Base-by-base conservation (phyloP, 2,797 vertebrate species). In the Cheirogaleus major region DNA sequence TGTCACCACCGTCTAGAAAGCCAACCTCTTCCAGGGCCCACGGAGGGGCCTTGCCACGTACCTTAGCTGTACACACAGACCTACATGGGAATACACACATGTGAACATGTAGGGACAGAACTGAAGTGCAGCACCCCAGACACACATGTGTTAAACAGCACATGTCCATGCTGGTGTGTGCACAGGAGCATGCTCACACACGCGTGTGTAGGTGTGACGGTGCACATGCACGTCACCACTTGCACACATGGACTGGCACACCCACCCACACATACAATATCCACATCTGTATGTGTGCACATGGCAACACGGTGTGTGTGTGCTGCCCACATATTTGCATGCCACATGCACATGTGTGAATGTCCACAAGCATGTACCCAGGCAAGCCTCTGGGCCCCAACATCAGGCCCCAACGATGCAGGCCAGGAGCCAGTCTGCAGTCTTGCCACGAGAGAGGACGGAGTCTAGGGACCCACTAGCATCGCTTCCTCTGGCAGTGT, bases 91-190 rank as follows among this genome's bases (percentile, higher is more conserved):
- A 50, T 55, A 75, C 30, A 86, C 57, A 15, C 22, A 3, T 59
- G 65, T 61, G 48, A 70, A 41, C 20, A 15, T 1, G 17, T 4
- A 32, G 22, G 65, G 52, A 7, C 17, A 52, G 67, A 18, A 50
- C 23, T 2, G n/a, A 59, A 52, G 25, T 4, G 18, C 6, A 12
- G 55, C 2, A 23, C 22, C 35, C 13, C 41, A 72, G 69, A 25
- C 38, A 59, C 35, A 84, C 5, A 20, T 6, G 0, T 4, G 25
- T 57, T 38, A 70, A 35, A 78, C 35, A 81, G 72, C 35, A 10
- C 57, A 0, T 0, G 7, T 22, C 9, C 32, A 22, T 3, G 27
- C 7, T n/a, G 14, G 18, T 8, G 10, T 67, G 11, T 11, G 17
- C 10, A 55, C 4, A 30, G 63, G 52, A 20, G 27, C 27, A 45